Conservation (phyloP, 2,888 invertebrate genomes). For the Sminthurides aquaticus region DNA sequence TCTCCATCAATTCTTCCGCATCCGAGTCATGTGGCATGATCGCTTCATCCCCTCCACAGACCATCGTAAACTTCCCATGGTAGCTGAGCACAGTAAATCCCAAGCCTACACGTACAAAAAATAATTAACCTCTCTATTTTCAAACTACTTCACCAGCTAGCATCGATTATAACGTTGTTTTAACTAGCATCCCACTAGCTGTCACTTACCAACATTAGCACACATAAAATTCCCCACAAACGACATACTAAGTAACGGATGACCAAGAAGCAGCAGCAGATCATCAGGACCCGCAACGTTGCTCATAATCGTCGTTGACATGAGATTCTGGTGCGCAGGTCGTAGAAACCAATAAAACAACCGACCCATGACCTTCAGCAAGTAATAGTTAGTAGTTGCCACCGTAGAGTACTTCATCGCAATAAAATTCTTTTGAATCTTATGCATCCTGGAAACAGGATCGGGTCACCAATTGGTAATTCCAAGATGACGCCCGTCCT, state of each 20-base stretch:
- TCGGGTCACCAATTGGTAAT: conserved; percentile 4
- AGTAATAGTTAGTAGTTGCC: background rate
- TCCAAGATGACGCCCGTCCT: conserved; percentile 1
- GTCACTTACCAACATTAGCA: conserved; percentile 12
- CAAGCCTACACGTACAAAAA: background rate
- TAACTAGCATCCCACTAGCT: too few relatives aligned
- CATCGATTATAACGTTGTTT: too few relatives aligned
- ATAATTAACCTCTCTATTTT: too few relatives aligned
- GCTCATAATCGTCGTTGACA: background rate
- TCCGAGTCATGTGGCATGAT: background rate
- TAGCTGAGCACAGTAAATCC: conserved; percentile 14
- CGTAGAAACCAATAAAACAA: background rate
- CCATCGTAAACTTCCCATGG: conserved; percentile 6
- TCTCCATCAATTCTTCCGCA: conserved; percentile 9
- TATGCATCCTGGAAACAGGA: background rate
- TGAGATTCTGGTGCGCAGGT: background rate
- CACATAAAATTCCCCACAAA: conserved; percentile 11
- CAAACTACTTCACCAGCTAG: too few relatives aligned
- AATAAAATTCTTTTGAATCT: background rate
- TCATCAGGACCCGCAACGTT: conserved; percentile 5
- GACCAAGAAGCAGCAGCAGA: background rate
- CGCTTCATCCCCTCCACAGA: conserved; percentile 7
- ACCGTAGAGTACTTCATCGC: conserved; percentile 1
- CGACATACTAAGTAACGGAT: conserved; percentile 5
- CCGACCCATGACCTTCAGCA: conserved; percentile 1